These are phyloP conservation scores for Poeciliopsis turrubarensis DNA, from an alignment of 2,113 vertebrate genomes.

Conservation along the genomic window DNA sequence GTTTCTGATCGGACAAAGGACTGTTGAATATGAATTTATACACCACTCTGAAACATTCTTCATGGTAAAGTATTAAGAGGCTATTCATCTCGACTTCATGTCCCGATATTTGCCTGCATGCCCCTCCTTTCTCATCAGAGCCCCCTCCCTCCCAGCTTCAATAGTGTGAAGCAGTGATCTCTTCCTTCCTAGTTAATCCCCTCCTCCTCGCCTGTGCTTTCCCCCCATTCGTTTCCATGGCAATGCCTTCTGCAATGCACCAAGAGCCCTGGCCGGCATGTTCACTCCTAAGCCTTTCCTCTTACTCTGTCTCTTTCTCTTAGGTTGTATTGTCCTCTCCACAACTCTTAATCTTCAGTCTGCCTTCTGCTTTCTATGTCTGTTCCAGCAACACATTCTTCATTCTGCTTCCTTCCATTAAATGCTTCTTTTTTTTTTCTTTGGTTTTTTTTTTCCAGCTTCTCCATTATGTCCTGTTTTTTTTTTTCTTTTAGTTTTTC, in stretches of 20 bases:
- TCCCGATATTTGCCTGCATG: constrained; percentile 28
- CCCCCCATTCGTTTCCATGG: constrained; percentile 84
- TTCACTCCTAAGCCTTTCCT: constrained; percentile 65
- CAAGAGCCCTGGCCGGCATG: constrained; percentile 76
- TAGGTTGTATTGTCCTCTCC: constrained; percentile 39
- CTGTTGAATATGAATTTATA: background rate
- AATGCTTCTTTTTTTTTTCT: background rate
- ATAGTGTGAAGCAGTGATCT: constrained; percentile 63
- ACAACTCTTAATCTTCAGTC: constrained; percentile 24
- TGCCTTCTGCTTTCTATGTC: constrained; percentile 14
- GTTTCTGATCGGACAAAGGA: background rate
- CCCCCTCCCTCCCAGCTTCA: constrained; percentile 14
- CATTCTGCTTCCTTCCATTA: background rate
- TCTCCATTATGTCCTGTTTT: background rate
- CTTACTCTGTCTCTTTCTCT: constrained; percentile 44
- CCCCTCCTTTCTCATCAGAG: constrained; percentile 38
- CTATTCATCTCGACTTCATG: constrained; percentile 41
- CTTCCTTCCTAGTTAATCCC: constrained; percentile 78
- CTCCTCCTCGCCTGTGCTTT: constrained; percentile 69
- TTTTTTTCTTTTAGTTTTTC: background rate
- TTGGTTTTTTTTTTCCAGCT: background rate
- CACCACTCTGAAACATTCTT: background rate
- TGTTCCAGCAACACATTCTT: background rate
- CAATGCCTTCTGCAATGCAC: constrained; percentile 87
- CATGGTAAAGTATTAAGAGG: constrained; percentile 15